phyloP scores from a whole-genome alignment of 2,888 invertebrate species.

The Achlya flavicornis region DNA sequence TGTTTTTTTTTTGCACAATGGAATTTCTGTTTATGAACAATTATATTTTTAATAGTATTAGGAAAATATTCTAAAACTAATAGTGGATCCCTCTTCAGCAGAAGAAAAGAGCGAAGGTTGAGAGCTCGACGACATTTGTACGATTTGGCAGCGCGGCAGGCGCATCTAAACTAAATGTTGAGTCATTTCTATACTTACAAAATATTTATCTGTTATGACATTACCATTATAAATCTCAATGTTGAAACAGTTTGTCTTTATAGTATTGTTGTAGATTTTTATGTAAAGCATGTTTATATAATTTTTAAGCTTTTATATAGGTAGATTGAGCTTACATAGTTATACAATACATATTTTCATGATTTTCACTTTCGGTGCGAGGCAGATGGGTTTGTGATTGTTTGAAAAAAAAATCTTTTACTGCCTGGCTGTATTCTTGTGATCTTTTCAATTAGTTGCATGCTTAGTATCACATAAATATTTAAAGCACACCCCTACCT shows the following conservation, averaged over 20 bases:
- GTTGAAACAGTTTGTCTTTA: not conserved
- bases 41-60: not conserved
- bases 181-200: constrained; percentile 59
- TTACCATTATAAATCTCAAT: constrained; percentile 37
- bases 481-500: not conserved
- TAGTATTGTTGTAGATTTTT: not conserved
- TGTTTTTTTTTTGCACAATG: not conserved
- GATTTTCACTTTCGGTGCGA: no score
- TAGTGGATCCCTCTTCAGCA: constrained; percentile 62
- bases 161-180: constrained; percentile 73
- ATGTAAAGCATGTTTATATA: not conserved
- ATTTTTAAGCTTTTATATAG: not conserved
- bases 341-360: not conserved
- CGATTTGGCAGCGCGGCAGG: constrained; percentile 55
- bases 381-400: not conserved
- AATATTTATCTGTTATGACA: constrained; percentile 58
- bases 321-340: not conserved
- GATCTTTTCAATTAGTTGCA: not conserved
- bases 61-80: constrained; percentile 22
- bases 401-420: not conserved
- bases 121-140: constrained; percentile 49
- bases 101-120: constrained; percentile 75
- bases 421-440: not conserved
- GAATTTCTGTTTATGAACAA: not conserved
- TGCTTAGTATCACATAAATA: not conserved